These are phyloP conservation scores for Pseudomugil tenellus DNA, from an alignment of 2,797 vertebrate genomes.

Conservation along the genomic window DNA sequence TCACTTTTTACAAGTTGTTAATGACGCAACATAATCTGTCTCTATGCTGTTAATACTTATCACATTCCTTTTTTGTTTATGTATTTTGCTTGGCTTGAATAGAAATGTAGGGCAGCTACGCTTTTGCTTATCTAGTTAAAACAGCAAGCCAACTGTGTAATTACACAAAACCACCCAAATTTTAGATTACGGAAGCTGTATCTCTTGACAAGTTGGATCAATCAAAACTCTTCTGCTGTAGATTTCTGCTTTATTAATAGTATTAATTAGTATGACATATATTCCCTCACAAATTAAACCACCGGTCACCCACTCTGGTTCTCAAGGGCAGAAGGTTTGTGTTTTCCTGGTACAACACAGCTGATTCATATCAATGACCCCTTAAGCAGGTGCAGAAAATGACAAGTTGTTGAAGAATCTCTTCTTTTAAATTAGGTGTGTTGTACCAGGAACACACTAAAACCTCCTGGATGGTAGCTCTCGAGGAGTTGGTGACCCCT, in stretches of 20 bases:
- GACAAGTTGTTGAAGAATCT: too few species aligned
- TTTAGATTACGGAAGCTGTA: not conserved
- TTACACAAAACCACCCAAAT: not conserved
- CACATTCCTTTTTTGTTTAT: not conserved
- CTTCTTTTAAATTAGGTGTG: too few species aligned
- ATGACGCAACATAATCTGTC: not conserved
- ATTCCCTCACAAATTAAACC: conserved; percentile 50
- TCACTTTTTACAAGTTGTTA: not conserved
- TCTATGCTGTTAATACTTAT: not conserved
- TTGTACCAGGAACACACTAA: too few species aligned
- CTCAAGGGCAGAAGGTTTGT: too few species aligned
- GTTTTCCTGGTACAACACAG: too few species aligned
- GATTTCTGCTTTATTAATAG: conserved; percentile 32
- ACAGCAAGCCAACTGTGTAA: not conserved
- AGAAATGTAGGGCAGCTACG: not conserved
- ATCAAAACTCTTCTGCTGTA: conserved; percentile 41
- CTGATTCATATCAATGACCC: too few species aligned
- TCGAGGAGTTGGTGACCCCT: too few species aligned
- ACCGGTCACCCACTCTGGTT: too few species aligned
- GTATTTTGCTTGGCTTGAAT: not conserved
- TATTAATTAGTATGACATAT: conserved; percentile 21
- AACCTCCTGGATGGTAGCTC: too few species aligned
- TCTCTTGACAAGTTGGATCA: not conserved
- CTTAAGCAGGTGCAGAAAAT: too few species aligned
- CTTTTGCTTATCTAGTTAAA: not conserved